Base-by-base conservation (phyloP, 2,113 vertebrate genomes). In the Anseranas semipalmata region DNA sequence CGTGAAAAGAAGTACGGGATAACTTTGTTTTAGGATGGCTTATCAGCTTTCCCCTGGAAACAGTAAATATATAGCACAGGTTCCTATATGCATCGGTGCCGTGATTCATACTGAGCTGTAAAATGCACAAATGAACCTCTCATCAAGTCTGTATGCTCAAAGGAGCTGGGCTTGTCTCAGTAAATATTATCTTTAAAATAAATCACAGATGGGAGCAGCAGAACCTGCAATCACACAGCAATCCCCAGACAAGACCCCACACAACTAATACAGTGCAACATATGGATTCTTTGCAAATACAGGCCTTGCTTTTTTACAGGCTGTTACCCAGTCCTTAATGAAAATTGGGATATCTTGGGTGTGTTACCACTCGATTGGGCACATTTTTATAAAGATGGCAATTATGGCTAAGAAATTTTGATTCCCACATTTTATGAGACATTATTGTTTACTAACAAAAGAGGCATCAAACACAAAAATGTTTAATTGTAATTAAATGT, bases 101-200 rank as follows among this genome's bases (percentile, higher is more conserved):
- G 2, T 45, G 53, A 73, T 79, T 94, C 70, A 87, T 10, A 56
- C 22, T 2, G 1, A 25, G 30, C 62, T 72, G 14, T n/a, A 43
- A 95, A 94, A 24, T 46, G 62, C 53, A 72, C 7, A 22, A 56
- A 71, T 39, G 20, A 89, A 68, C 41, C 39, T 89, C 68, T 81
- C 37, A 74, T 68, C 62, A 66, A 70, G 70, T 15, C 59, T 82
- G 53, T 62, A 46, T 41, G 80, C 62, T 91, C 81, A 85, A 25
- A 91, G 62, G 30, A 95, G 35, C 24, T 68, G 70, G 15, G 12
- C 43, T 92, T 94, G 12, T 65, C 76, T 72, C 85, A 37, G 84
- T 68, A 91, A 95, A 85, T 62, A 48, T 56, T 79, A 45, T 53
- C 62, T 53, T 96, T 76, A 79, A 79, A 73, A 43, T 39, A 93